Base-by-base conservation (phyloP, 2,888 invertebrate genomes). In the Leptinotarsa rubiginosa region DNA sequence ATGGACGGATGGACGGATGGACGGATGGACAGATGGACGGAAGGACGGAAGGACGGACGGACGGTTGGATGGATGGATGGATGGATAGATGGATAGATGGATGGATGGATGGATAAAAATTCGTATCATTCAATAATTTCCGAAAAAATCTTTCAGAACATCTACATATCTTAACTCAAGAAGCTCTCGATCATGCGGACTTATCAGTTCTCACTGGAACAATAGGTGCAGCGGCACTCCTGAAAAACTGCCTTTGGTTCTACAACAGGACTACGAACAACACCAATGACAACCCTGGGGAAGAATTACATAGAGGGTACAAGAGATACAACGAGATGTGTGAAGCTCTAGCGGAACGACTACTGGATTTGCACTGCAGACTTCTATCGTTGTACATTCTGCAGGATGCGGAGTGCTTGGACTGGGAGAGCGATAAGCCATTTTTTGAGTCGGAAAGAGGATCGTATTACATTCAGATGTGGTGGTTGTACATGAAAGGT, bases 401-500 rank as follows among this genome's bases (percentile, higher is more conserved):
- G 13, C 96, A 96, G 86, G 96, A 96, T 87, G 92, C 94, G 0
- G 95, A 95, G 47, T 94, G 94, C 0, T 88, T 95, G 52, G 91
- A 93, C 77, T 95, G 95, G 91, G 92, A 94, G 79, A 92, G 91
- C 74, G 82, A 86, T 15, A 90, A 90, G 59, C 88, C 92, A 0
- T 93, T 93, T 82, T 93, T 92, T 81, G 93, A 93, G 85, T 92
- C 92, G 0, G 94, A 94, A 84, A 89, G 94, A 16, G 95, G 95
- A 3, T 94, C 95, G 3, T 95, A 94, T 56, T 93, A 94, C 1
- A 92, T 95, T 77, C 95, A 95, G 84, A 96, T 95, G 91, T 96
- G 96, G 96, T 95, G 95, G 94, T 89, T 95, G 25, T 96, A 96
- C 84, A 94, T 96, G 92, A 92, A 93, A 88, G 94, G 94, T 93